A percentile compares a stretch with the other conserved stretches of the same genome.
These are phyloP conservation scores for Lemur catta DNA, from an alignment of 2,797 vertebrate species.

Conservation along the genomic window DNA sequence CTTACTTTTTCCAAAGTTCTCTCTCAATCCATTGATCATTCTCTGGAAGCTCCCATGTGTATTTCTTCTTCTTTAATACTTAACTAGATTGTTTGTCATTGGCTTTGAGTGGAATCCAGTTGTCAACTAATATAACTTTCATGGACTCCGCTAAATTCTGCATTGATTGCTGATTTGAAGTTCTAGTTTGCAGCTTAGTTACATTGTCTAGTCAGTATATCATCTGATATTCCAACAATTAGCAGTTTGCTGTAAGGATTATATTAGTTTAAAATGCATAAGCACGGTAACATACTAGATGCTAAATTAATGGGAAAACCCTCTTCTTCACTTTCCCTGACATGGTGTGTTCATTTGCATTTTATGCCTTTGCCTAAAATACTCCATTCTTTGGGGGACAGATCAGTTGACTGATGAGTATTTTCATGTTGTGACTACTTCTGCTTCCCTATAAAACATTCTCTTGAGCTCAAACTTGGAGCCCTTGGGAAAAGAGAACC, in stretches of 20 bases:
- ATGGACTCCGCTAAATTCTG: background rate
- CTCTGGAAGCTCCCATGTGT: background rate
- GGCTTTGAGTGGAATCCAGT: background rate
- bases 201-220: background rate
- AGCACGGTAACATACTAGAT: background rate
- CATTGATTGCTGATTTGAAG: background rate
- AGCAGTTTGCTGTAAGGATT: background rate
- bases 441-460: background rate
- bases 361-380: background rate
- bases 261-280: background rate
- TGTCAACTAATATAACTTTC: background rate
- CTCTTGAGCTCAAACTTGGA: background rate
- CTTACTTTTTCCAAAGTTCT: constrained; percentile 3
- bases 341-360: background rate
- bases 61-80: constrained; percentile 38
- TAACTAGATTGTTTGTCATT: constrained; percentile 18
- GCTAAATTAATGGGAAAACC: background rate
- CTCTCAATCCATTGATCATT: constrained; percentile 27
- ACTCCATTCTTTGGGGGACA: background rate
- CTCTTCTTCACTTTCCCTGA: background rate
- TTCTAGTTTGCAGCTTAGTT: constrained; percentile 9
- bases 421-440: background rate
- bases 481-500: background rate
- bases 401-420: background rate
- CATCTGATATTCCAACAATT: background rate